Evolutionary conservation across 1,140 invertebrate species (phyloP).

Genomic region (Charaxes varanes): DNA sequence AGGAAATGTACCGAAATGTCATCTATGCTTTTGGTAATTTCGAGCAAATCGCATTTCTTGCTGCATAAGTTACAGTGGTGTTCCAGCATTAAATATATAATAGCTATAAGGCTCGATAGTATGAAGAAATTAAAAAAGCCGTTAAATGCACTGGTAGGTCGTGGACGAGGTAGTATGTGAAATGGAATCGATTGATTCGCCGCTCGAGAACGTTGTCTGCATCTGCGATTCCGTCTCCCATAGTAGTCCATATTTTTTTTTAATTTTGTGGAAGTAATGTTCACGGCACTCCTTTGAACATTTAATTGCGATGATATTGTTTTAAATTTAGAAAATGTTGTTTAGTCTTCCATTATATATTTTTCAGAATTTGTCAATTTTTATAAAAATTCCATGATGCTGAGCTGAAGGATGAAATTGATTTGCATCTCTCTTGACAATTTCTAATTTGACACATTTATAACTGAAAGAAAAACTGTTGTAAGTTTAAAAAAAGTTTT

Average conservation of each 20-base stretch:
- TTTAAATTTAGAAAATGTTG: background rate
- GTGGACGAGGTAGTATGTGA: slow-evolving; percentile 4
- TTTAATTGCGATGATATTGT: background rate
- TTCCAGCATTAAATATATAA: slow-evolving; percentile 43
- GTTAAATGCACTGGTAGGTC: slow-evolving; percentile 25
- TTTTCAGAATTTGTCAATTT: background rate
- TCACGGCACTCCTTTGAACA: background rate
- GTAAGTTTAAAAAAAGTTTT: no score
- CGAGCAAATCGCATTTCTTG: slow-evolving; percentile 29
- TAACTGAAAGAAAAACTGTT: no score
- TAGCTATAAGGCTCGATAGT: slow-evolving; percentile 30
- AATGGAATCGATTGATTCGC: slow-evolving; percentile 2
- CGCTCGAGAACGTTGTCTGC: slow-evolving; percentile 19
- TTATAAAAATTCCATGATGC: background rate
- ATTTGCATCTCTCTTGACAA: no score
- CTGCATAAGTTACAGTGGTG: slow-evolving; percentile 42
- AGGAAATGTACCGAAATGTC: slow-evolving; percentile 37
- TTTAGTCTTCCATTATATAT: background rate
- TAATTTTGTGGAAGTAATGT: background rate
- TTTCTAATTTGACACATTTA: no score
- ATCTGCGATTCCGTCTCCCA: slow-evolving; percentile 32
- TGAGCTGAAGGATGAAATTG: no score
- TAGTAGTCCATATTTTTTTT: slow-evolving; percentile 36
- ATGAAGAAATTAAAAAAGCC: slow-evolving; percentile 35
- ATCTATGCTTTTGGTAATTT: slow-evolving; percentile 37